Conservation (phyloP, 2,113 vertebrate genomes). For the Elephantulus edwardii region DNA sequence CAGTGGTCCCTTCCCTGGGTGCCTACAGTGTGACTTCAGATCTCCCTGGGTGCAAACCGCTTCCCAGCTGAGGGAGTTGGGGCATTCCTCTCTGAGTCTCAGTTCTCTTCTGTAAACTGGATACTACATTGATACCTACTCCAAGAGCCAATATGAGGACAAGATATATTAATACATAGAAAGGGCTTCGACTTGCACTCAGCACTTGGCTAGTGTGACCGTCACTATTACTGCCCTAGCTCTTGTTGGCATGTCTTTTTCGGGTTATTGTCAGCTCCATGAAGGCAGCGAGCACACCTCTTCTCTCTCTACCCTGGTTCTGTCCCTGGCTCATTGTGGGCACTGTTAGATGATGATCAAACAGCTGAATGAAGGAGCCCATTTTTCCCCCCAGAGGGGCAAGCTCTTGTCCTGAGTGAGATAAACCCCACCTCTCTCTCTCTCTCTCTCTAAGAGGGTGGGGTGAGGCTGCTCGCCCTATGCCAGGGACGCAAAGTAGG, state of each 20-base stretch:
- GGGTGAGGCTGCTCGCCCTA: constrained; percentile 17
- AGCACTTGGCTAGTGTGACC: fast-evolving
- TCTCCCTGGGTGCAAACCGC: neutral
- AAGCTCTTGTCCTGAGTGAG: neutral
- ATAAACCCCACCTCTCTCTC: constrained; percentile 22
- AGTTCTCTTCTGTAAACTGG: constrained; percentile 4
- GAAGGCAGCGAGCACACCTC: neutral
- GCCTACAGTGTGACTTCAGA: neutral
- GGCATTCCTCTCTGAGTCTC: neutral
- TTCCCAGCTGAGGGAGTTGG: neutral
- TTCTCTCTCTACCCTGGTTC: neutral
- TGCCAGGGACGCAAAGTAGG: constrained; percentile 74
- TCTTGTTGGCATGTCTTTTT: neutral
- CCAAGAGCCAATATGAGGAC: neutral
- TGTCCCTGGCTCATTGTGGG: neutral
- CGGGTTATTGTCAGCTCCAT: neutral
- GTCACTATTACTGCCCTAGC: fast-evolving
- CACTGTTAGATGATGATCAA: neutral
- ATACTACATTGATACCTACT: too few relatives aligned
- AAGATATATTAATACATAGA: fast-evolving
- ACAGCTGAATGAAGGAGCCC: neutral
- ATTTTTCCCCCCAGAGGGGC: neutral
- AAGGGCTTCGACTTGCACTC: neutral
- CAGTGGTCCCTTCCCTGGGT: neutral
- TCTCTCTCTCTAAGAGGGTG: neutral